phyloP scores from a whole-genome alignment of 2,888 invertebrate species.

The Oegoconia quadripuncta region DNA sequence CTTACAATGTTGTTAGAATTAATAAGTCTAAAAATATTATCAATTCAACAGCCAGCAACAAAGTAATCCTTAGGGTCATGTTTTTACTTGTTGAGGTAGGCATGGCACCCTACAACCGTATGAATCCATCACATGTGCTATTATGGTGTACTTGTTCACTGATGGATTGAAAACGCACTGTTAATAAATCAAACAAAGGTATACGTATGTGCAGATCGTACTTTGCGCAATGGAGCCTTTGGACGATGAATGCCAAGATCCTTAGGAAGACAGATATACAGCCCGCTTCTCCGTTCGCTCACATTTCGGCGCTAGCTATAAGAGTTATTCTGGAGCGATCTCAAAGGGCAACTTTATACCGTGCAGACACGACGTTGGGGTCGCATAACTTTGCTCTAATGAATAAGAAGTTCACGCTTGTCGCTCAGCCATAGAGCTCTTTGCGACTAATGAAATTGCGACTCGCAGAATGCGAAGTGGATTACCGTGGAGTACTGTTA shows the following conservation, averaged over 20 bases:
- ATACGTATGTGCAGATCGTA: not conserved
- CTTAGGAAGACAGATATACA: too few species aligned
- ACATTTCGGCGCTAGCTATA: slow-evolving; percentile 12
- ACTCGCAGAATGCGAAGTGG: slow-evolving; percentile 34
- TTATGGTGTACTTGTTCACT: too few species aligned
- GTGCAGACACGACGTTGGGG: slow-evolving; percentile 33
- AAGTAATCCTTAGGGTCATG: too few species aligned
- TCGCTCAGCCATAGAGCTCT: slow-evolving; percentile 43
- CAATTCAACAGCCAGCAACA: too few species aligned
- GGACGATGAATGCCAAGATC: not conserved
- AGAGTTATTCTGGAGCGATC: slow-evolving; percentile 19
- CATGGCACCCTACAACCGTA: too few species aligned
- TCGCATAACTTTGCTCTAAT: slow-evolving; percentile 54
- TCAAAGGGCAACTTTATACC: slow-evolving; percentile 39
- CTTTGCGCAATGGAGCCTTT: not conserved
- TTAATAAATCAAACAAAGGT: too few species aligned
- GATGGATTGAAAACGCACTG: too few species aligned
- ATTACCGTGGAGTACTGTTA: slow-evolving; percentile 20
- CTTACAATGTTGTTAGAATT: too few species aligned
- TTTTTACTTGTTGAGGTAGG: too few species aligned
- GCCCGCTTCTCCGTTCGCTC: slow-evolving; percentile 5
- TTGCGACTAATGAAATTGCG: slow-evolving; percentile 61
- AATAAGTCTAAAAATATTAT: too few species aligned
- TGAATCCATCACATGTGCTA: too few species aligned
- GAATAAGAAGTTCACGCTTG: slow-evolving; percentile 53